phyloP scores from a whole-genome alignment of 2,888 invertebrate species.

The Prenolepis imparis region DNA sequence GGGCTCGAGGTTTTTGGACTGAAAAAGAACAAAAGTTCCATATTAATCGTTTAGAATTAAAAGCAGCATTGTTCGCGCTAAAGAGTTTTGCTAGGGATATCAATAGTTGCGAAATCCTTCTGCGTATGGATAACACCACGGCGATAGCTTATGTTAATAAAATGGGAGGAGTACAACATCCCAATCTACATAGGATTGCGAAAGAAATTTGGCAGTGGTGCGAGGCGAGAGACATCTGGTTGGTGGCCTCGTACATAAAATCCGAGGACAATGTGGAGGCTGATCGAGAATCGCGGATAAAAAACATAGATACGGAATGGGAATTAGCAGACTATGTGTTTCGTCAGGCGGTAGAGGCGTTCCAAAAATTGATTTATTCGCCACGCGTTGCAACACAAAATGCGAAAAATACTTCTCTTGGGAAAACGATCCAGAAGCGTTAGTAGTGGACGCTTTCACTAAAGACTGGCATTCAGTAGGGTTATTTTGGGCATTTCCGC shows the following conservation, averaged over 20 bases:
- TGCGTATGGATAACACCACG: constrained; percentile 37
- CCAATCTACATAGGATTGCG: constrained; percentile 58
- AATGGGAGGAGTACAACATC: not conserved
- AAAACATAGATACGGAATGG: constrained; percentile 23
- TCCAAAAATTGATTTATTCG: constrained; percentile 29
- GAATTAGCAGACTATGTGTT: constrained; percentile 13
- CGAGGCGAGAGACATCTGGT: constrained; percentile 46
- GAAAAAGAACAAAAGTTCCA: no score
- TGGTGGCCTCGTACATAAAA: constrained; percentile 4
- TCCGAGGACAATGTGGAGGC: constrained; percentile 20
- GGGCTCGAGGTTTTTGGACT: no score
- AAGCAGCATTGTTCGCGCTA: not conserved
- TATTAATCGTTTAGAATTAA: constrained; percentile 27
- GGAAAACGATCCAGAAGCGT: not conserved
- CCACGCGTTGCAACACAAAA: constrained; percentile 21
- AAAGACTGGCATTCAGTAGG: constrained; percentile 47
- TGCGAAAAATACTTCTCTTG: constrained; percentile 15
- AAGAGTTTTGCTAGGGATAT: not conserved
- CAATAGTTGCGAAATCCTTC: not conserved
- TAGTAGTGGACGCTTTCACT: constrained; percentile 71
- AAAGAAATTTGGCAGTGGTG: constrained; percentile 49
- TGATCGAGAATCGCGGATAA: not conserved
- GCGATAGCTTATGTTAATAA: constrained; percentile 5
- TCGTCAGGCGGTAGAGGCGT: not conserved
- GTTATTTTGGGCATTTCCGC: constrained; percentile 76